phyloP scores from a whole-genome alignment of 2,888 invertebrate species.

The Pocota personata region DNA sequence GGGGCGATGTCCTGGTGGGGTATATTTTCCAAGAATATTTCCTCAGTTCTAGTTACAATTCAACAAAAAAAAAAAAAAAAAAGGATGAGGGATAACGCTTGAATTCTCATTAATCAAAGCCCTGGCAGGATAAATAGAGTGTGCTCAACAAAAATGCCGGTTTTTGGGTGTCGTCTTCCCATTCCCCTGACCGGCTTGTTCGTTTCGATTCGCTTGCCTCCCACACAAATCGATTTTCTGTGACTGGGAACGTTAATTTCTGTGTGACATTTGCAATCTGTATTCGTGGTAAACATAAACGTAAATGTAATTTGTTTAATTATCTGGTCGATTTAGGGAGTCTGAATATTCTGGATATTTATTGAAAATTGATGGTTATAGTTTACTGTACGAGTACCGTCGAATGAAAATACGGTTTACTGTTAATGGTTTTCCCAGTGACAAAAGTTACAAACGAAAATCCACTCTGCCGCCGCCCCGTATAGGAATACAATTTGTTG shows the following conservation, averaged over 20 bases:
- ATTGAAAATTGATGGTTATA: conserved; percentile 5
- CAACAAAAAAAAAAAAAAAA: conserved; percentile 9
- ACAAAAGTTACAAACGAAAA: no score
- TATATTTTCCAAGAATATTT: conserved; percentile 22
- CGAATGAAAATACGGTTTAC: neutral
- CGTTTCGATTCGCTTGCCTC: conserved; percentile 12
- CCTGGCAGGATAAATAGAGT: conserved; percentile 58
- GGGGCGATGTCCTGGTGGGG: neutral
- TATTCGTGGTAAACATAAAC: conserved; percentile 34
- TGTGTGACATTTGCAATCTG: conserved; percentile 67
- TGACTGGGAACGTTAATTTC: conserved; percentile 58
- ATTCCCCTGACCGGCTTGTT: neutral
- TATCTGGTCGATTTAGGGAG: conserved; percentile 46
- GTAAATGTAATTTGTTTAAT: conserved; percentile 68
- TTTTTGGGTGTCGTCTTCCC: conserved; percentile 15
- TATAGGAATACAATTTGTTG: no score
- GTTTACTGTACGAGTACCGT: neutral
- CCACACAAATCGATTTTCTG: conserved; percentile 55
- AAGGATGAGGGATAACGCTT: conserved; percentile 60
- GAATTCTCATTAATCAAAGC: conserved; percentile 72
- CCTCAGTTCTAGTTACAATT: conserved; percentile 43
- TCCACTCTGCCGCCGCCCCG: no score
- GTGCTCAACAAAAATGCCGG: conserved; percentile 53
- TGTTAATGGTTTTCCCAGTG: neutral
- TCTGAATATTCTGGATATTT: conserved; percentile 17